Base-by-base conservation (phyloP, 2,113 vertebrate species). In the Phaethon lepturus region DNA sequence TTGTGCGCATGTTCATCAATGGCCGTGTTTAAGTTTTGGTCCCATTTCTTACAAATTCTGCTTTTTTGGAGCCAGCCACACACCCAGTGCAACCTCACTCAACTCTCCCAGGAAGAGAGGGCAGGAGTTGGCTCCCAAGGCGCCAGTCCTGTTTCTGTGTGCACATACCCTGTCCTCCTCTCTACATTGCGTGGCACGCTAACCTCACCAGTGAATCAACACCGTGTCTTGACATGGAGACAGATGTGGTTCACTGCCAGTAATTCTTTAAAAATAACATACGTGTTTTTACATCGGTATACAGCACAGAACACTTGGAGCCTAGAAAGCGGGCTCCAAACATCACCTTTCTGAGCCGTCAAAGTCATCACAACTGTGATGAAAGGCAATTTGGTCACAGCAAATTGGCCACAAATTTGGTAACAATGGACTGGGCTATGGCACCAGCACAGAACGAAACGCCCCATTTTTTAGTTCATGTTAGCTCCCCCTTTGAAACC, bases 111-210 rank as follows among this genome's bases (percentile, higher is more conserved):
- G 25, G 15, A 64, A 60, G 9, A 18, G 2, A 50, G 77, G 69
- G 58, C 38, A 40, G 44, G 86, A 67, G 68, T 59, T 68, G 25
- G 26, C 16, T 63, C 19, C 52, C n/a, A n/a, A 25, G 10, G 25
- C 56, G 45, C 6, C 28, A n/a, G 8, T 23, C 31, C n/a, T 1
- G 7, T 5, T 67, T 19, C 62, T 24, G 20, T 40, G 25, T 62
- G 44, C 63, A 6, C 58, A 42, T 11, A 28, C 13, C 17, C 7
- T 1, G 3, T n/a, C 52, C 45, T 58, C 15, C 50, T 60, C 38
- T 28, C 38, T 6, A 2, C 6, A 0, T 0, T 0, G 12, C 1
- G n/a, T 6, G n/a, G 31, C 69, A 58, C 67, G 2, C 33, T 3
- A 7, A 23, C 31, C 58, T 47, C 69, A 18, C 16, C 1, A 4